Evolutionary conservation across 1,140 invertebrate genomes (phyloP).

Genomic region (Muscidifurax raptorellus): DNA sequence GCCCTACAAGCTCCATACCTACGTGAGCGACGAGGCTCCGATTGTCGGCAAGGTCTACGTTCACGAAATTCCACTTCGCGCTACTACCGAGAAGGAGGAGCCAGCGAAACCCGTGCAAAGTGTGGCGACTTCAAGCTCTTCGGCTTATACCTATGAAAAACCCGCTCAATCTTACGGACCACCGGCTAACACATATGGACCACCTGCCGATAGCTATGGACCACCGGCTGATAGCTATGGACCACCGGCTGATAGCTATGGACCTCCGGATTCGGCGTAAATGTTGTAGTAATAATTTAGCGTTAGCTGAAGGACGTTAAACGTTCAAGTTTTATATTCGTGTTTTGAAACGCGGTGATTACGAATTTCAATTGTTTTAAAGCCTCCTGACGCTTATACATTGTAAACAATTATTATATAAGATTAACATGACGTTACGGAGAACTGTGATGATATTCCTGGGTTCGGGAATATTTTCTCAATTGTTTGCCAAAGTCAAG

Average conservation of each 20-base stretch:
- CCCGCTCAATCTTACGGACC: background rate
- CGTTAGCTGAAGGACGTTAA: too few species aligned
- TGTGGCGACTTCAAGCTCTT: background rate
- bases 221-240: background rate
- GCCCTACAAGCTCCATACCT: background rate
- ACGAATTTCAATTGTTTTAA: too few species aligned
- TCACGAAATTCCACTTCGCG: background rate
- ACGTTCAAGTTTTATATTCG: background rate
- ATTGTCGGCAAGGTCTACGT: conserved; percentile 24
- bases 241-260: too few species aligned
- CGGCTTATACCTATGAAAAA: background rate
- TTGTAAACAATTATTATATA: too few species aligned
- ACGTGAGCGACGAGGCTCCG: background rate
- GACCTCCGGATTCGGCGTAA: background rate
- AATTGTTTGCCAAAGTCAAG: too few species aligned
- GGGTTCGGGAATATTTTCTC: too few species aligned
- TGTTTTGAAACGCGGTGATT: background rate
- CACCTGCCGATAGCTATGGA: background rate
- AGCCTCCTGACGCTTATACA: too few species aligned
- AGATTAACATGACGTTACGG: too few species aligned
- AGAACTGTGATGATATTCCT: too few species aligned
- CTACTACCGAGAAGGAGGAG: too few species aligned
- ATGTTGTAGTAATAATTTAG: background rate
- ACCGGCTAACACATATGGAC: background rate
- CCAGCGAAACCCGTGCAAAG: too few species aligned